phyloP scores from a whole-genome alignment of 2,797 vertebrate species.

The Coranthus polyacanthus region DNA sequence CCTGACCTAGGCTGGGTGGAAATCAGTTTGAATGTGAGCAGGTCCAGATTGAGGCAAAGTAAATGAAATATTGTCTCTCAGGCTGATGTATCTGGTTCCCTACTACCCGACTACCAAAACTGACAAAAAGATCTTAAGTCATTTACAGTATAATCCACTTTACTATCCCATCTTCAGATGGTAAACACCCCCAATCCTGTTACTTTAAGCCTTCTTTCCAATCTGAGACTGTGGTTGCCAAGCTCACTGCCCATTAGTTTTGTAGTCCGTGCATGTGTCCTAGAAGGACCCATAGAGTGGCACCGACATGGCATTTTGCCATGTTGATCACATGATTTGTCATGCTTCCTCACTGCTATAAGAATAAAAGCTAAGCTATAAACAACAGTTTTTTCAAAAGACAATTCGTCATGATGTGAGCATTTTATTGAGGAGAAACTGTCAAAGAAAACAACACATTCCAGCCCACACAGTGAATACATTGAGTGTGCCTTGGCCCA shows the following conservation, averaged over 20 bases:
- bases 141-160: constrained; percentile 75
- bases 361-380: constrained; percentile 4
- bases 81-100: too few relatives aligned
- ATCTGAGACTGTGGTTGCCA: constrained; percentile 54
- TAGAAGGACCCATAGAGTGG: constrained; percentile 14
- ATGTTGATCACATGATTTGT: constrained; percentile 6
- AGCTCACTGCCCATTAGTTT: constrained; percentile 28
- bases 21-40: too few relatives aligned
- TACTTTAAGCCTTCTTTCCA: constrained; percentile 75
- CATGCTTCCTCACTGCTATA: constrained; percentile 3
- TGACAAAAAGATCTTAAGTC: constrained; percentile 59
- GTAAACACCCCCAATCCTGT: constrained; percentile 74
- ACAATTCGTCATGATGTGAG: constrained; percentile 14
- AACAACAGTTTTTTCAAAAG: constrained; percentile 30
- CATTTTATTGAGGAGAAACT: constrained; percentile 29
- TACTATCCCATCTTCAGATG: constrained; percentile 65
- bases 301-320: too few relatives aligned
- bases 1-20: too few relatives aligned
- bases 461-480: constrained; percentile 23
- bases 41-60: too few relatives aligned
- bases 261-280: constrained; percentile 17
- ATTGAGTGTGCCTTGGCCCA: constrained; percentile 42
- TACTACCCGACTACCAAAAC: constrained; percentile 18
- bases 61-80: too few relatives aligned
- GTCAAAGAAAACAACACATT: constrained; percentile 23